Evolutionary conservation across 2,888 invertebrate genomes (phyloP), one percentile per base, ranked within the genome.

Genomic region (Conistra vaccinii): DNA sequence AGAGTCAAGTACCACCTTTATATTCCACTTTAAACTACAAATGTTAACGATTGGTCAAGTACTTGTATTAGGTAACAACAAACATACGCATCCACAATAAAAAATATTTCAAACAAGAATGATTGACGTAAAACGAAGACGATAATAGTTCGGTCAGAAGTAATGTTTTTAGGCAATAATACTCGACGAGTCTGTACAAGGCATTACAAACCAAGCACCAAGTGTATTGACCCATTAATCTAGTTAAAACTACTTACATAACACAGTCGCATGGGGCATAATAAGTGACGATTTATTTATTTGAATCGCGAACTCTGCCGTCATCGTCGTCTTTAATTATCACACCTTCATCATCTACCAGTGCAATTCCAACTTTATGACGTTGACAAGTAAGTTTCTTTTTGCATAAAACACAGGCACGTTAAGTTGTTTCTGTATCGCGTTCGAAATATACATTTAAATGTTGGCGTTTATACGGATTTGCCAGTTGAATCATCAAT

Each of bases 181-280:
- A 78, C 79, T 87, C 75, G 66, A 53, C 35, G 57, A 45, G 77
- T 80, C 76, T 76, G 62, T 78, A 80, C 78, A 51, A 10, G 53
- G 26, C 75, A 79, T 86, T 86, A 81, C 74, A 75, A 81, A 78
- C 73, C 53, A 6, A 78, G 68, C 75, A 82, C 69, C 87, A 89
- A 90, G 92, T 92, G 89, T 93, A 90, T 92, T 93, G 93, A 93
- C 94, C 94, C 80, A 94, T 87, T 94, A 93, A 94, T 93, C 94
- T 90, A 94, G 90, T 92, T 94, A 80, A 80, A 83, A 85, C 75
- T 76, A 73, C 89, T 94, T 94, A 93, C 94, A 92, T 94, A 94
- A 94, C 76, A 80, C 53, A n/a, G 77, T 77, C 88, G 87, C 89
- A 76, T 73, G 62, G 69, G 85, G 94, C 93, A 94, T 93, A 91